Evolutionary conservation across 1,140 invertebrate species (phyloP).

Genomic region (Nomia melanderi): DNA sequence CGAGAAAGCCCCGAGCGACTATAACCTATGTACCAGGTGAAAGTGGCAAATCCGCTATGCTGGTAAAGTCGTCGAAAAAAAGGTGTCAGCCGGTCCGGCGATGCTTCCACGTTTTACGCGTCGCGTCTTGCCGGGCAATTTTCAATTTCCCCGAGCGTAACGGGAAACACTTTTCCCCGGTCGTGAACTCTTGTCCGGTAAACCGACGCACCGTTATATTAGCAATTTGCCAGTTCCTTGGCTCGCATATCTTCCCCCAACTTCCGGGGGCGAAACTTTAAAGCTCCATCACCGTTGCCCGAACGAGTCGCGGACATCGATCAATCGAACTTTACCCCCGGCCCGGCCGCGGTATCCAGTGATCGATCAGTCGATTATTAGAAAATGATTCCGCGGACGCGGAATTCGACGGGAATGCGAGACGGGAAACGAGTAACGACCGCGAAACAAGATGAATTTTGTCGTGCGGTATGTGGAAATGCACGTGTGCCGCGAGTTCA

Average conservation of each 20-base stretch:
- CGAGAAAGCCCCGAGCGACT: too few relatives aligned
- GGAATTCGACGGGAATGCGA: slow-evolving; percentile 20
- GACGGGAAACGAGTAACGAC: background rate
- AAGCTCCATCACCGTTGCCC: slow-evolving; percentile 47
- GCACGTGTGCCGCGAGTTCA: too few relatives aligned
- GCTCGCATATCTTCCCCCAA: slow-evolving; percentile 17
- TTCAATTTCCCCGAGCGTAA: too few relatives aligned
- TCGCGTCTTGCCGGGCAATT: too few relatives aligned
- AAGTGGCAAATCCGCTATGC: too few relatives aligned
- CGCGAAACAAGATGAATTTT: background rate
- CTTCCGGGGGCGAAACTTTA: slow-evolving; percentile 45
- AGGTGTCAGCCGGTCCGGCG: background rate
- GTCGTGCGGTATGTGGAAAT: background rate
- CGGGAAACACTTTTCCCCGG: background rate
- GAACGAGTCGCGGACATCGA: slow-evolving; percentile 40
- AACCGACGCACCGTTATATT: background rate
- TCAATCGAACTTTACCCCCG: slow-evolving; percentile 39
- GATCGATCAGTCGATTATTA: slow-evolving; percentile 58
- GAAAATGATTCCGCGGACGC: background rate
- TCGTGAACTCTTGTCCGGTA: too few relatives aligned
- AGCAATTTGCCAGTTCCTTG: slow-evolving; percentile 39
- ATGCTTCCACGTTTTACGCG: background rate
- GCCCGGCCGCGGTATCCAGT: too few relatives aligned
- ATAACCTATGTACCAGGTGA: too few relatives aligned
- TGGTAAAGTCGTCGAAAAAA: background rate